Evolutionary conservation across 2,113 vertebrate genomes (phyloP).

Genomic region (Oreochromis spilurus): DNA sequence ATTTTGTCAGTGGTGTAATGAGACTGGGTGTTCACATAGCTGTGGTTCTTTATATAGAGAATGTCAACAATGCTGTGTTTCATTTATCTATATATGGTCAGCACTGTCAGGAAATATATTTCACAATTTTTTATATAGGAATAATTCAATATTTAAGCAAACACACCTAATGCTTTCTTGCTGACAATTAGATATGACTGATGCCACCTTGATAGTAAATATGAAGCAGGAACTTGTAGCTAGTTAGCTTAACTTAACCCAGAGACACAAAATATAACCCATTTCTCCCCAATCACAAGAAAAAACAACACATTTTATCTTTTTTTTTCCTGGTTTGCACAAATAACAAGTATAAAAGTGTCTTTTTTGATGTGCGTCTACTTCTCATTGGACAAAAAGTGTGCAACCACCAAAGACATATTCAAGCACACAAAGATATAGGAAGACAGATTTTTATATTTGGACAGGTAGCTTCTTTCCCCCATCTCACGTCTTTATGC

Average conservation of each 20-base stretch:
- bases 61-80: neutral
- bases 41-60: neutral
- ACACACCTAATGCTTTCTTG: neutral
- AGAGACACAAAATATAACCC: neutral
- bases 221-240: neutral
- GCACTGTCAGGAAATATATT: neutral
- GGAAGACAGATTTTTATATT: neutral
- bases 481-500: neutral
- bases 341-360: neutral
- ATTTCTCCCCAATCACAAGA: neutral
- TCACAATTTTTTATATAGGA: neutral
- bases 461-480: neutral
- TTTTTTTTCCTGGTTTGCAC: neutral
- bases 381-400: neutral
- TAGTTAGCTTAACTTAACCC: neutral
- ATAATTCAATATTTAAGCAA: neutral
- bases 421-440: neutral
- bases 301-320: neutral
- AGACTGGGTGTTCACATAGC: neutral
- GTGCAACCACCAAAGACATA: neutral
- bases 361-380: neutral
- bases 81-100: neutral
- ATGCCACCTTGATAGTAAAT: neutral
- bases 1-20: conserved; percentile 1
- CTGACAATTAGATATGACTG: neutral